Evolutionary conservation across 2,888 invertebrate genomes (phyloP).

Genomic region (Melangyna quadrimaculata): DNA sequence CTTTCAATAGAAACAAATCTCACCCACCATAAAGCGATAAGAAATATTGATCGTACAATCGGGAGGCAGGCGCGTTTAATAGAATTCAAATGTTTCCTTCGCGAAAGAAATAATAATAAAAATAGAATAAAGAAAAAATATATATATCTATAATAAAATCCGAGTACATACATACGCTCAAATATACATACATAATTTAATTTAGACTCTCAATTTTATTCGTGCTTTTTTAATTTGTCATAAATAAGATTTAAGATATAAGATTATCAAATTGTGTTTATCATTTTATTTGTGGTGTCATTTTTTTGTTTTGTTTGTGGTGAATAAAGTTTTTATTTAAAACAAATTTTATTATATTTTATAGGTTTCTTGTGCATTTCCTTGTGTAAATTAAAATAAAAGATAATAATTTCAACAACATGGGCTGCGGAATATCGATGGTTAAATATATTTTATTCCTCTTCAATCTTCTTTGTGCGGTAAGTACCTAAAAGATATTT

Average conservation of each 20-base stretch:
- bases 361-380: constrained; percentile 12
- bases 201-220: constrained; percentile 4
- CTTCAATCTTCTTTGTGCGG: constrained; percentile 90
- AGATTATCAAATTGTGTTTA: too few species aligned
- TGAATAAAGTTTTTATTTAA: neutral
- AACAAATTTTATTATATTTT: constrained; percentile 1
- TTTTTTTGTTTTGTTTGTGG: neutral
- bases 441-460: constrained; percentile 92
- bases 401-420: constrained; percentile 78
- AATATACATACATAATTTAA: constrained; percentile 31
- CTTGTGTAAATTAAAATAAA: constrained; percentile 10
- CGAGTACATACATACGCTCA: neutral
- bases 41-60: constrained; percentile 28
- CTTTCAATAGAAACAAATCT: constrained; percentile 15
- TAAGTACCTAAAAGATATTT: constrained; percentile 83
- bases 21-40: constrained; percentile 26
- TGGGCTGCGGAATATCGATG: constrained; percentile 89
- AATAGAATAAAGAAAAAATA: constrained; percentile 17
- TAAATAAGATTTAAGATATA: neutral
- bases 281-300: neutral
- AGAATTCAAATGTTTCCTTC: constrained; percentile 20
- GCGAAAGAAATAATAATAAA: too few species aligned
- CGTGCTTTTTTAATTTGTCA: neutral
- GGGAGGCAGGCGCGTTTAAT: constrained; percentile 18
- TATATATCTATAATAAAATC: neutral